Percentiles rank a stretch among this genome's conserved stretches.
phyloP scores from a whole-genome alignment of 2,888 invertebrate genomes.

The Macroteleia sp. region DNA sequence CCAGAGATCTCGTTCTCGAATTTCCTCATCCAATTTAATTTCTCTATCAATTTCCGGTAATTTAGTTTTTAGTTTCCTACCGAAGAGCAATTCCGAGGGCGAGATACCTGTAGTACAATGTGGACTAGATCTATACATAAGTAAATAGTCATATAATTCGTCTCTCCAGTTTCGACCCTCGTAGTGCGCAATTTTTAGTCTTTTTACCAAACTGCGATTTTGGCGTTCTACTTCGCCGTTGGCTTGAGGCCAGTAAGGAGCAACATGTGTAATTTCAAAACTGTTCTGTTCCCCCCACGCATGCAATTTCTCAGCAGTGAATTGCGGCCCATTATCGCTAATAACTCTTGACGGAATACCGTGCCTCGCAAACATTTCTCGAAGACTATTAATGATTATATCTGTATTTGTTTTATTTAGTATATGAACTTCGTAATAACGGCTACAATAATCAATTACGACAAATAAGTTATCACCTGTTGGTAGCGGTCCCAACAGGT shows the following conservation, averaged over 20 bases:
- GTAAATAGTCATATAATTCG: conserved; percentile 20
- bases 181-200: conserved; percentile 67
- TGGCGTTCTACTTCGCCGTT: conserved; percentile 63
- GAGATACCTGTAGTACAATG: conserved; percentile 43
- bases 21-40: conserved; percentile 21
- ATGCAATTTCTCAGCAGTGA: conserved; percentile 47
- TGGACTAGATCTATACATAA: conserved; percentile 35
- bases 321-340: conserved; percentile 69
- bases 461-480: conserved; percentile 44
- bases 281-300: conserved; percentile 47
- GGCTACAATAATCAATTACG: conserved; percentile 63
- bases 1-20: conserved; percentile 32
- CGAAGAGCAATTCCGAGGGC: conserved; percentile 30
- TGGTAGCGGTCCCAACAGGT: conserved; percentile 64
- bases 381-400: conserved; percentile 53
- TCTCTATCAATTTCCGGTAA: conserved; percentile 14
- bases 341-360: conserved; percentile 56
- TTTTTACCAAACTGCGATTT: conserved; percentile 52
- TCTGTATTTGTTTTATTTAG: conserved; percentile 40
- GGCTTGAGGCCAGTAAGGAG: conserved; percentile 68
- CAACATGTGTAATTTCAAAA: conserved; percentile 52
- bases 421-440: conserved; percentile 44
- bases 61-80: conserved; percentile 30
- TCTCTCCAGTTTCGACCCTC: conserved; percentile 59
- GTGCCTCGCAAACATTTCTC: conserved; percentile 62